Conservation (phyloP, 2,888 invertebrate species). For the Alentia gelatinosa region DNA sequence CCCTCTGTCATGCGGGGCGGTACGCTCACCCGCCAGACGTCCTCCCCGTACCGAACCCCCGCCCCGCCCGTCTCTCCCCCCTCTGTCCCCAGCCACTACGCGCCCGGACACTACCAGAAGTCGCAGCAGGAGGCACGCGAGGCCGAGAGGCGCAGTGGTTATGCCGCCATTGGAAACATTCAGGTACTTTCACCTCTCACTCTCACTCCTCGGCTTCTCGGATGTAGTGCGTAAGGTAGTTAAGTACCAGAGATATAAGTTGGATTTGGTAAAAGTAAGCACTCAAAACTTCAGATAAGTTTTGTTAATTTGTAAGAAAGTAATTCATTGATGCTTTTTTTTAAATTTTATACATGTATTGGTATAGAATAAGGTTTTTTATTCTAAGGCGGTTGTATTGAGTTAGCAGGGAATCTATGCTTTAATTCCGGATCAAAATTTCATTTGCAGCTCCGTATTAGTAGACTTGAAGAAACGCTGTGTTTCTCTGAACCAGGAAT, state of each 20-base stretch:
- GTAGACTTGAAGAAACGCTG: no score
- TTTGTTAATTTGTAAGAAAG: background rate
- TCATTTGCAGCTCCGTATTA: no score
- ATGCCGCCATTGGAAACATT: slow-evolving; percentile 49
- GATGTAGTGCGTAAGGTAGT: no score
- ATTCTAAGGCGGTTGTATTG: no score
- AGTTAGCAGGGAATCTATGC: no score
- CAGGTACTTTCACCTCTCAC: slow-evolving; percentile 24
- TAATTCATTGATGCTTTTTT: no score
- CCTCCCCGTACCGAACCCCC: slow-evolving; percentile 84
- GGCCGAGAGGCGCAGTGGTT: slow-evolving; percentile 39
- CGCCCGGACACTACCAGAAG: slow-evolving; percentile 85
- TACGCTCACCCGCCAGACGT: slow-evolving; percentile 69
- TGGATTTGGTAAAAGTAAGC: background rate
- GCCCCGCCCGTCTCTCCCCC: slow-evolving; percentile 98
- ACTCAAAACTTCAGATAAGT: background rate
- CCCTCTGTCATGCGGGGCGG: slow-evolving; percentile 84
- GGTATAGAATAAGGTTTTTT: no score
- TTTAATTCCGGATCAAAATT: no score
- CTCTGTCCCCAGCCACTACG: slow-evolving; percentile 93
- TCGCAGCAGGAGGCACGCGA: slow-evolving; percentile 36
- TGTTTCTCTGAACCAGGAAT: no score
- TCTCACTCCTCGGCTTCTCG: no score
- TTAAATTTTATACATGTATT: no score
- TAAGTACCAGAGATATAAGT: no score